Percentiles rank a stretch among this genome's conserved stretches.
These are phyloP conservation scores for Pseudorhiza aurosa DNA, from an alignment of 30 jellyfish, hydroid and myxozoan species.

Conservation along the genomic window DNA sequence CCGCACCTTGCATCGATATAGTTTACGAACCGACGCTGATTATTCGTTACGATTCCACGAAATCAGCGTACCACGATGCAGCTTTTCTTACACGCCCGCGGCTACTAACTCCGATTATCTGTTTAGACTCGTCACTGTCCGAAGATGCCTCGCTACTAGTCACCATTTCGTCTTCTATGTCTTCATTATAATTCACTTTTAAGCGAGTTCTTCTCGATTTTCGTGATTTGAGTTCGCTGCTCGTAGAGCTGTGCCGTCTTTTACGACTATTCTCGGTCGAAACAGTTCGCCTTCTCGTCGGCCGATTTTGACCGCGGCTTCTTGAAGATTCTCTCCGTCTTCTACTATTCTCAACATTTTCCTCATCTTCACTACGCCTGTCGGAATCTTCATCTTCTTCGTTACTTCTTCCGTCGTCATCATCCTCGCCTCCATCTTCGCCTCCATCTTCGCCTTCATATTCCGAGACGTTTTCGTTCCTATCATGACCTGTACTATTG, in stretches of 20 bases:
- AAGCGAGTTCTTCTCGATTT: constrained; percentile 61
- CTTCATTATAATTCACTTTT: constrained; percentile 57
- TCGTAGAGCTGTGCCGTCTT: constrained; percentile 28
- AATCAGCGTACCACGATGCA: constrained; percentile 85
- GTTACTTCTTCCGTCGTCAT: background rate
- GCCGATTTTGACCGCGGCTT: background rate
- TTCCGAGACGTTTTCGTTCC: constrained; percentile 1
- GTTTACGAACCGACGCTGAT: too few relatives aligned
- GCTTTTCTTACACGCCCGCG: constrained; percentile 97
- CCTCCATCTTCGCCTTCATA: constrained; percentile 27
- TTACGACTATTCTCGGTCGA: constrained; percentile 13
- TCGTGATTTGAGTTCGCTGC: constrained; percentile 33
- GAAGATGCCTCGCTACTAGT: constrained; percentile 16
- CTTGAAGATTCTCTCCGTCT: constrained; percentile 4
- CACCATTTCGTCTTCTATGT: constrained; percentile 44
- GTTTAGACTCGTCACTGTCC: constrained; percentile 32
- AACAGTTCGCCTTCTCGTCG: constrained; percentile 2
- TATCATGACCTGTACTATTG: constrained; percentile 24
- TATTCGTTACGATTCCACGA: constrained; percentile 44
- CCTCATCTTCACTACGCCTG: constrained; percentile 9
- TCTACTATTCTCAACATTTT: background rate
- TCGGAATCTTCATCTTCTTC: background rate
- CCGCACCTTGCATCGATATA: too few relatives aligned
- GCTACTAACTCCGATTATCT: constrained; percentile 79
- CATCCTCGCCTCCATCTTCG: constrained; percentile 28